These are phyloP conservation scores for Chironomus tentans DNA, from an alignment of 2,888 invertebrate genomes.

Conservation along the genomic window DNA sequence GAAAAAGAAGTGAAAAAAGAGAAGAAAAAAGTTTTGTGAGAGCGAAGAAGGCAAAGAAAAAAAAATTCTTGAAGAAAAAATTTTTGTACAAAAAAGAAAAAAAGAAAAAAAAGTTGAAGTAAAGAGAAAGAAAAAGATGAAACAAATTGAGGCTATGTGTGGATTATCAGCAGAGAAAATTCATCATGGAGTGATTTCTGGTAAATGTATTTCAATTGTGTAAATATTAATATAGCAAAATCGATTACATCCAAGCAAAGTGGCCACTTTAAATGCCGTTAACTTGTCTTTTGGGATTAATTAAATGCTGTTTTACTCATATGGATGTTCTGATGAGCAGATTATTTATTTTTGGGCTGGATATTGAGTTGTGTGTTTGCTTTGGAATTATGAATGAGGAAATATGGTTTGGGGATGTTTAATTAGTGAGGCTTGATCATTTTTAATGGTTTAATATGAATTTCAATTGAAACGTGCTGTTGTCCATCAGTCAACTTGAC, in stretches of 20 bases:
- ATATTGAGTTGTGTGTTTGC: no score
- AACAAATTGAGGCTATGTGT: constrained; percentile 15
- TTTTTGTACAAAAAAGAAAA: not conserved
- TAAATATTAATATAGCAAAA: not conserved
- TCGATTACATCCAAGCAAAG: not conserved
- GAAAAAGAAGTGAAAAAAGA: not conserved
- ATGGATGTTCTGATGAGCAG: not conserved
- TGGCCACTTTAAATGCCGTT: not conserved
- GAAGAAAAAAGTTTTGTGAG: not conserved
- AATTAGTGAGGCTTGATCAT: no score
- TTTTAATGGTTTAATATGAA: no score
- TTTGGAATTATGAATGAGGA: no score
- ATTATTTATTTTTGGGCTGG: no score
- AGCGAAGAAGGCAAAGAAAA: not conserved
- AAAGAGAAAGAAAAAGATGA: constrained; percentile 13
- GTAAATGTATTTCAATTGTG: constrained; percentile 1
- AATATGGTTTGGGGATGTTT: no score
- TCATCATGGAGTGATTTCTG: constrained; percentile 11
- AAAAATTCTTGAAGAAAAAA: not conserved
- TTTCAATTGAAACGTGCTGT: no score
- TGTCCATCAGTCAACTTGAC: no score
- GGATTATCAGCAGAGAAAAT: constrained; percentile 21
- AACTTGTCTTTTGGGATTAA: not conserved
- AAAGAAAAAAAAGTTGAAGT: not conserved
- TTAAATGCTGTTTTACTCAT: not conserved